Evolutionary conservation across 2,888 invertebrate genomes (phyloP), one percentile per base, ranked within the genome.

Genomic region (Tachina fera): DNA sequence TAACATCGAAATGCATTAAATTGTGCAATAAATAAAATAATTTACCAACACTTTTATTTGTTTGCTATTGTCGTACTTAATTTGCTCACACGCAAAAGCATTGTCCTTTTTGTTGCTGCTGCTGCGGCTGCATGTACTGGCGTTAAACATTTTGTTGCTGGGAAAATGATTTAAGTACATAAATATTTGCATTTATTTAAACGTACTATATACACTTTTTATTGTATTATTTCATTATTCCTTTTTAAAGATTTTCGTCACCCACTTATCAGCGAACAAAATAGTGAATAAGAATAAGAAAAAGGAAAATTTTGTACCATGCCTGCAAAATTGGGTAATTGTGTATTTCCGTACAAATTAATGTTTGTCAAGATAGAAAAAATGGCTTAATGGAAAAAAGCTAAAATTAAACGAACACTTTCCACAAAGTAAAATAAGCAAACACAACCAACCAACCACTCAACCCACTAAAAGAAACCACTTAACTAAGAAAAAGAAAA

Each of bases 301-400:
- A 75, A 51, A 19, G n/a, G 19, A 60, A n/a, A 67, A 63, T 41
- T 31, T 31, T 31, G 31, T 31, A 61, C 45, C 56, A 65, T 39
- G n/a, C 56, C 61, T 78, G 75, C 39, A 76, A 86, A 86, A 86
- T 86, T 86, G 86, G 75, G 83, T 86, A 86, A 86, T 86, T 86
- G 86, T 76, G 79, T 83, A 86, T 83, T 86, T 86, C 86, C 83
- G 76, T 67, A 83, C 67, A 83, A 86, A 86, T 86, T 86, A 86
- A 86, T 86, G 86, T 86, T 83, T 86, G 79, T 49, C 79, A 76
- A 83, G 86, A 86, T 86, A 80, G 82, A 71, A 79, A 71, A 39
- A 67, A 39, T 13, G 16, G 22, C 53, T 70, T 45, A 47, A 41
- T 9, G 47, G 53, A 53, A 71, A 72, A 47, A 56, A 22, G 31